Evolutionary conservation across 2,888 invertebrate species (phyloP), one percentile per base, ranked within the genome.

Genomic region (Gymnoscelis rufifasciata): DNA sequence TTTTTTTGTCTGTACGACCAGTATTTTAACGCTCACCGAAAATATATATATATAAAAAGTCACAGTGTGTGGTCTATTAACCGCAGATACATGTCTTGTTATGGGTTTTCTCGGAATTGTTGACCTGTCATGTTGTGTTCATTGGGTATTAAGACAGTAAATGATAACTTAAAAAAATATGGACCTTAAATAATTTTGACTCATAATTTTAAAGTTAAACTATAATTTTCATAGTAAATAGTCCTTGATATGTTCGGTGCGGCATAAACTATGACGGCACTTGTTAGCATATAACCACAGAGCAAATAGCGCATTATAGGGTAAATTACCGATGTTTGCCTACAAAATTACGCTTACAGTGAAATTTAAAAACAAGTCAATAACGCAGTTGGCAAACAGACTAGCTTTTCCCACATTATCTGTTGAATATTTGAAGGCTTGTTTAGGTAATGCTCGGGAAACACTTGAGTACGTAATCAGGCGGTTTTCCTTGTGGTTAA

Each of bases 341-440:
- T 45, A 68, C 67, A 80, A 78, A 83, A 84, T 84, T 80, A 83
- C 74, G 72, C 64, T 74, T 80, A 81, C 79, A 75, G 66, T 76
- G 60, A 69, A 73, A 74, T 57, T 65, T 59, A 59, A 69, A 71
- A 73, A 68, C 55, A 62, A 56, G 62, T 62, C 61, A 59, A 59
- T 67, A 43, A 48, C 57, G 66, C 86, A 84, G 75, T 82, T 84
- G 86, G 62, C 77, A 80, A 81, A 82, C 80, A 77, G 78, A 79
- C 70, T 49, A 67, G 71, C 62, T 74, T 79, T 88, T 88, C 87
- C 86, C 87, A 86, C 77, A 81, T 67, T 70, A 69, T 60, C 71
- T 66, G 75, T 62, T 83, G 74, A 81, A 83, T 83, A 83, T 81
- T 83, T 77, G 66, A 82, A 72, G 68, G 69, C 72, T 74, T 78